phyloP scores from a whole-genome alignment of 1,140 invertebrate species.

The Maconellicoccus hirsutus region DNA sequence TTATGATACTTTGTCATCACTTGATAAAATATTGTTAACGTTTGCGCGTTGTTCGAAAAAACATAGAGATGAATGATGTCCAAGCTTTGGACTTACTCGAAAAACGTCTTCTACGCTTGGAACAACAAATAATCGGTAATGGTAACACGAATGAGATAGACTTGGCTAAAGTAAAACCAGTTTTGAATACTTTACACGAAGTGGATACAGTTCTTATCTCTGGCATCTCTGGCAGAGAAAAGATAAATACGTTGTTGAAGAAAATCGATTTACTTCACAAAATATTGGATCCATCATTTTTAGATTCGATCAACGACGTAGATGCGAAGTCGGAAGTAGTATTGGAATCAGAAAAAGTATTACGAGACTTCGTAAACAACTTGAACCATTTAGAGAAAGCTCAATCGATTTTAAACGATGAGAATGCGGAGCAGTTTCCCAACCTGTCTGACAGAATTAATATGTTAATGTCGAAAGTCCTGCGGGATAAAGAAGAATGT shows the following conservation, averaged over 20 bases:
- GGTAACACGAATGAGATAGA: neutral
- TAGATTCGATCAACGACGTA: neutral
- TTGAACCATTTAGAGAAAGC: neutral
- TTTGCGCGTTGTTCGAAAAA: too few relatives aligned
- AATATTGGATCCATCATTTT: neutral
- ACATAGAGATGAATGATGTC: neutral
- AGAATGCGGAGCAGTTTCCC: neutral
- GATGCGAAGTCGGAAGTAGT: neutral
- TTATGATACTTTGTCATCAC: too few relatives aligned
- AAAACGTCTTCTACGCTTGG: neutral
- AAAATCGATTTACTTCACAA: neutral
- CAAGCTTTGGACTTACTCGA: neutral
- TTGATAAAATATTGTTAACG: too few relatives aligned
- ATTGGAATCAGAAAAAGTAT: neutral
- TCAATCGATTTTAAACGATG: neutral
- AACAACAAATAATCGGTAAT: neutral
- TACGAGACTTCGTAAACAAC: neutral
- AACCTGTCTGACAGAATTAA: neutral
- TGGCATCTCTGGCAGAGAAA: neutral
- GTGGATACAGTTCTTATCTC: constrained; percentile 12
- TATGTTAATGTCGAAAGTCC: neutral
- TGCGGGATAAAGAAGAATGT: neutral
- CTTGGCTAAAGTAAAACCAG: neutral
- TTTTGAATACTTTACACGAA: neutral
- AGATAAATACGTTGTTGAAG: neutral